Conservation (phyloP, 2,113 vertebrate species). For the Atractosteus spatula region DNA sequence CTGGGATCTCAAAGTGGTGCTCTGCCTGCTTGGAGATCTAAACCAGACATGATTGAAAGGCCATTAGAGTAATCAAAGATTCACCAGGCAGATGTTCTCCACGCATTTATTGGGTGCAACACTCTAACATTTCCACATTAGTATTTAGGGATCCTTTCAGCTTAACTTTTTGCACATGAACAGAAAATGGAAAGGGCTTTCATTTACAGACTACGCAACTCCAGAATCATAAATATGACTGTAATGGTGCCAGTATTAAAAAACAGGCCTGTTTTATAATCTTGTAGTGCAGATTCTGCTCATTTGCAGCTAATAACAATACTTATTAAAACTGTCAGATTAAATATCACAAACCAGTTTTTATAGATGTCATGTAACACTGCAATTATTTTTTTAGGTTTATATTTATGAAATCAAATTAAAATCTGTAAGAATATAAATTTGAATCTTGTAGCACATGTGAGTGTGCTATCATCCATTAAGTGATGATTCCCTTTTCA, state of each 20-base stretch:
- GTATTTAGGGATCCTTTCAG: neutral
- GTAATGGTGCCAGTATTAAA: conserved; percentile 16
- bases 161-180: neutral
- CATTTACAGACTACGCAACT: neutral
- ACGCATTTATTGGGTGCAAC: conserved; percentile 6
- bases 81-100: conserved; percentile 21
- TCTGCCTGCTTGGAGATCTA: conserved; percentile 18
- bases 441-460: too few relatives aligned
- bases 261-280: conserved; percentile 4
- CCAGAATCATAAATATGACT: conserved; percentile 10
- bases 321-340: too few relatives aligned
- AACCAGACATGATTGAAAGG: conserved; percentile 34
- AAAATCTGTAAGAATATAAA: too few relatives aligned
- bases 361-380: too few relatives aligned
- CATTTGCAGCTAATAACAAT: neutral
- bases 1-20: neutral
- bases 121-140: neutral
- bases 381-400: too few relatives aligned
- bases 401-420: too few relatives aligned
- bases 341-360: too few relatives aligned
- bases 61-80: conserved; percentile 40
- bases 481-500: too few relatives aligned
- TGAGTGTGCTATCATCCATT: too few relatives aligned
- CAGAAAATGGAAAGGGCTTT: neutral
- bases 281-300: neutral